These are phyloP conservation scores for Euphydryas editha DNA, from an alignment of 2,888 invertebrate species.

Conservation along the genomic window DNA sequence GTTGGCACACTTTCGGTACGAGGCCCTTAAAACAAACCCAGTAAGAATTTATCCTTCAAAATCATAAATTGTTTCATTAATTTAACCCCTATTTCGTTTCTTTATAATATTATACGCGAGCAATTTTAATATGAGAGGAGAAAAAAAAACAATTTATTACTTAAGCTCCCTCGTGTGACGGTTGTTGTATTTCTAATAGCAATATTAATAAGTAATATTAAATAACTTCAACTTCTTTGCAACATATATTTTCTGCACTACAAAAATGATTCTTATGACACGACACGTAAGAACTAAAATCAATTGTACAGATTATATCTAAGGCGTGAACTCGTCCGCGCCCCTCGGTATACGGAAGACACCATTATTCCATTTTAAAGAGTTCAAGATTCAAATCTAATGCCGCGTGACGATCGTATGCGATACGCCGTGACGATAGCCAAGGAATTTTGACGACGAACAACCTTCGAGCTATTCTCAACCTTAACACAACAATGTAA, in stretches of 20 bases:
- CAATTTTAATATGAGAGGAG: conserved; percentile 3
- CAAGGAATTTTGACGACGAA: conserved; percentile 52
- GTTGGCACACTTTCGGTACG: too few species aligned
- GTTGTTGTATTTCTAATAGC: conserved; percentile 34
- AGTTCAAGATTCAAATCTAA: conserved; percentile 78
- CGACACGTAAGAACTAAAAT: conserved; percentile 20
- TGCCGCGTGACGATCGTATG: conserved; percentile 72
- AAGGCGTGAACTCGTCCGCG: conserved; percentile 40
- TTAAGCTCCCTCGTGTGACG: conserved; percentile 17
- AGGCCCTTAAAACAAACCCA: too few species aligned
- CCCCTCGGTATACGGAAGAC: conserved; percentile 56
- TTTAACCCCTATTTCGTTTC: neutral
- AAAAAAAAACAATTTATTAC: conserved; percentile 12
- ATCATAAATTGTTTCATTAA: neutral
- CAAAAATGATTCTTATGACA: conserved; percentile 9
- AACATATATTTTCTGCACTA: neutral
- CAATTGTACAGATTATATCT: conserved; percentile 21
- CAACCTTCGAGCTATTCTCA: conserved; percentile 35
- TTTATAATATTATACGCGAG: neutral
- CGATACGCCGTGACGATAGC: conserved; percentile 59
- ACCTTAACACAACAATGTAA: conserved; percentile 34
- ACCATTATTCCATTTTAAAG: conserved; percentile 70
- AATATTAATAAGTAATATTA: conserved; percentile 34
- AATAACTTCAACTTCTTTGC: conserved; percentile 17
- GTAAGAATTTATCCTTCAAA: neutral